A percentile compares a stretch with the other conserved stretches of the same genome.
phyloP scores from a whole-genome alignment of 2,797 vertebrate species.

The Lates japonicus region DNA sequence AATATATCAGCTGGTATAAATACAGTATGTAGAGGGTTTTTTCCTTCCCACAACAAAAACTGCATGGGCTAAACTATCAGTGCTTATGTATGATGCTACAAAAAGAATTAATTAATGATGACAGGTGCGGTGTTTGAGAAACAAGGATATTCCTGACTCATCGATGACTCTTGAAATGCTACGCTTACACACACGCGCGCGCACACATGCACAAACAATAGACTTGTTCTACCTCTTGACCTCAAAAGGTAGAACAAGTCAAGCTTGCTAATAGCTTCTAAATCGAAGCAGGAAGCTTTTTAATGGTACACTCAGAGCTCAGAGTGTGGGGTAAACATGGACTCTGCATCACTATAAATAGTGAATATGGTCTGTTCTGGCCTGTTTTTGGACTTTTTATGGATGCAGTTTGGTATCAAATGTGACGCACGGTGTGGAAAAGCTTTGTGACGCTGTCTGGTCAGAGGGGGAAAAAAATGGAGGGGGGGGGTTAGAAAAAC shows the following conservation, averaged over 20 bases:
- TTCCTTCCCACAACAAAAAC: constrained; percentile 1
- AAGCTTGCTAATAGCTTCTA: constrained; percentile 69
- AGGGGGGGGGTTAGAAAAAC: background rate
- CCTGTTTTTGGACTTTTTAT: constrained; percentile 46
- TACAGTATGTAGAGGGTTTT: background rate
- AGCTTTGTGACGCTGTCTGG: constrained; percentile 32
- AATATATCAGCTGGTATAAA: constrained; percentile 3
- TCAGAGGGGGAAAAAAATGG: constrained; percentile 12
- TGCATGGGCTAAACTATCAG: background rate
- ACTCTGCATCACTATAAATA: constrained; percentile 69
- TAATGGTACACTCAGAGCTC: constrained; percentile 67
- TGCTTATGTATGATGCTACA: constrained; percentile 24
- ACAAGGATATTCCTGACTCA: constrained; percentile 57
- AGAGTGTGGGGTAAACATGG: constrained; percentile 53
- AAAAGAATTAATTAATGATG: constrained; percentile 64
- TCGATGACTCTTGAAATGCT: constrained; percentile 33
- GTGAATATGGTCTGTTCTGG: constrained; percentile 45
- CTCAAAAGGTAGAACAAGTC: constrained; percentile 62
- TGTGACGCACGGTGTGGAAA: constrained; percentile 39
- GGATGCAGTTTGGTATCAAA: constrained; percentile 41
- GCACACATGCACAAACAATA: constrained; percentile 18
- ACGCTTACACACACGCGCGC: background rate
- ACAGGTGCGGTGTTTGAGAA: constrained; percentile 29
- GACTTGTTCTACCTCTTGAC: constrained; percentile 49
- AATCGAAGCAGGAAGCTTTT: constrained; percentile 64